phyloP scores from a whole-genome alignment of 2,888 invertebrate species.

The Pocota personata region DNA sequence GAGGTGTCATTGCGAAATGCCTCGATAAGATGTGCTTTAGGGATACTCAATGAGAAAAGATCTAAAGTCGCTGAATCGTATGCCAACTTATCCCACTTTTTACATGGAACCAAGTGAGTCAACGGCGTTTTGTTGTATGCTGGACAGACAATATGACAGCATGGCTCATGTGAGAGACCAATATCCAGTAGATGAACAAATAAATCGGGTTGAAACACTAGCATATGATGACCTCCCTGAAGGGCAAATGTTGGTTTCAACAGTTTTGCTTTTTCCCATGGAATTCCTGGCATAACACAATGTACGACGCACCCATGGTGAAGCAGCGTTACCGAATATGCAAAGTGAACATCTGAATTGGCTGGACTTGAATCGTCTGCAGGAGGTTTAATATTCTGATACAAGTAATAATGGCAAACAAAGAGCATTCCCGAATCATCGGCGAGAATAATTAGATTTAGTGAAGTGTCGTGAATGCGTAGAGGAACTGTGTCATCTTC shows the following conservation, averaged over 20 bases:
- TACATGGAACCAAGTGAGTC: slow-evolving; percentile 87
- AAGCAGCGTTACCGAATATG: slow-evolving; percentile 91
- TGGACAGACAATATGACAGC: slow-evolving; percentile 90
- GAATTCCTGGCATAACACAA: slow-evolving; percentile 91
- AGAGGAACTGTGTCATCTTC: slow-evolving; percentile 92
- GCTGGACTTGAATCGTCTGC: slow-evolving; percentile 78
- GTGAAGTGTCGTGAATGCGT: slow-evolving; percentile 91
- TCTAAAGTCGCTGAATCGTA: slow-evolving; percentile 89
- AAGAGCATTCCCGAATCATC: slow-evolving; percentile 89
- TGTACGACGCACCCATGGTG: slow-evolving; percentile 93
- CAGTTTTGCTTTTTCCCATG: slow-evolving; percentile 90
- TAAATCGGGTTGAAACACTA: slow-evolving; percentile 92
- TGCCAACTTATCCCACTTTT: slow-evolving; percentile 81
- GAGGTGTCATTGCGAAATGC: slow-evolving; percentile 88
- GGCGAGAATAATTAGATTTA: slow-evolving; percentile 91
- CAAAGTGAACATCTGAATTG: slow-evolving; percentile 87
- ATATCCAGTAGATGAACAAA: slow-evolving; percentile 94
- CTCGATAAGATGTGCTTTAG: slow-evolving; percentile 87
- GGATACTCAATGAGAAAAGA: slow-evolving; percentile 87
- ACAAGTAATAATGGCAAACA: slow-evolving; percentile 92
- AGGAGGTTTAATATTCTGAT: slow-evolving; percentile 86
- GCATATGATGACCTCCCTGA: slow-evolving; percentile 89
- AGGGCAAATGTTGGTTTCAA: slow-evolving; percentile 90
- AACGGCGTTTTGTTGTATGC: slow-evolving; percentile 83
- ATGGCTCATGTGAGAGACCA: slow-evolving; percentile 92